Evolutionary conservation across 2,113 vertebrate species (phyloP), one percentile per base, ranked within the genome.

Genomic region (Cyanistes caeruleus): DNA sequence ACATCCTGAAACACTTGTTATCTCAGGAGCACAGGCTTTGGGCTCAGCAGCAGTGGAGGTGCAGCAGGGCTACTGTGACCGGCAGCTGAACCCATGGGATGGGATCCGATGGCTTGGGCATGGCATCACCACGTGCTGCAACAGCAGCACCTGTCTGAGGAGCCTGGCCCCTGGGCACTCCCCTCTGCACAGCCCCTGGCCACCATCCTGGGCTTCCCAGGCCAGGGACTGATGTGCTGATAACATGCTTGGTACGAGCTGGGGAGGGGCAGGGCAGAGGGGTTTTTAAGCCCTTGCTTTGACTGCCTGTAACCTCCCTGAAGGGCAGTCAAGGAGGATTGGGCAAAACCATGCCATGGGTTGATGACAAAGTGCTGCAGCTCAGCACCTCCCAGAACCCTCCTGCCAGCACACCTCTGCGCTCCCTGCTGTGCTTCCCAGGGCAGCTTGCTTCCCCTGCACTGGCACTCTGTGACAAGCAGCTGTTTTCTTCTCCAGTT

Each of bases 111-210:
- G 74, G 56, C 13, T 5, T 1, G 0, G 53, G 12, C 4, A 1
- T 8, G 10, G 25, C 17, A 56, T 46, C 76, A 27, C 44, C 1
- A 0, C 1, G 1, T 3, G 8, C 72, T 41, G 52, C 87, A 33
- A 8, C 58, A 56, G 64, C 52, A 8, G 28, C 69, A 33, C 19
- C 77, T 16, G 69, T 33, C 43, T 0, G 0, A 62, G 81, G 55
- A 41, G 15, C 49, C 35, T 44, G 27, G 24, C 1, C 31, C 44
- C 44, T 9, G 41, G 68, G 18, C 15, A 48, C 16, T 46, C 12
- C 0, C 4, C 41, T 48, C 37, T 33, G n/a, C 72, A 17, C 0
- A 0, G 19, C 17, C 28, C 73, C 28, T 10, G 0, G 3, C 3
- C 3, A 43, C 39, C 22, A 9, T 2, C 13, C 27, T 6, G 25